These are phyloP conservation scores for Drosophila trichaetosa DNA, from an alignment of 2,888 invertebrate genomes.

Conservation along the genomic window DNA sequence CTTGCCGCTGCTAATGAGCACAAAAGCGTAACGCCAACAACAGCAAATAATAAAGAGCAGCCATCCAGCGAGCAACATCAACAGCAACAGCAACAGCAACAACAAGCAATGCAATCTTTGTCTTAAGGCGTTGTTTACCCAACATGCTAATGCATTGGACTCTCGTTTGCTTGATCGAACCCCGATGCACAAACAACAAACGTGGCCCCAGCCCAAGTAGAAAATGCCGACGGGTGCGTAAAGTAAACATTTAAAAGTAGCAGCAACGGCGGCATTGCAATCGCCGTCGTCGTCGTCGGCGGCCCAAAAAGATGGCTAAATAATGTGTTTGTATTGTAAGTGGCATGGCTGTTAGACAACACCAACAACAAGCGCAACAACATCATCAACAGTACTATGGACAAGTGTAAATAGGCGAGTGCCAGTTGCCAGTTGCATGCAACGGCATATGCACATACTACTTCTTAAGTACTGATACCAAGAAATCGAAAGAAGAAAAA, in stretches of 20 bases:
- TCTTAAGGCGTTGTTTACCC: constrained; percentile 77
- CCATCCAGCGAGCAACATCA: constrained; percentile 20
- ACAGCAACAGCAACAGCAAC: neutral
- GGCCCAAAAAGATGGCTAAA: constrained; percentile 80
- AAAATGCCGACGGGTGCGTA: constrained; percentile 83
- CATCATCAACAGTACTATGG: constrained; percentile 32
- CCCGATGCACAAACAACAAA: constrained; percentile 58
- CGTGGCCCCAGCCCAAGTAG: constrained; percentile 30
- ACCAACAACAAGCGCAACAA: constrained; percentile 16
- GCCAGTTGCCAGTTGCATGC: constrained; percentile 31
- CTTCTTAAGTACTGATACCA: constrained; percentile 23
- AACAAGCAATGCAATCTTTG: constrained; percentile 53
- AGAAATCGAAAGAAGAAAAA: constrained; percentile 22
- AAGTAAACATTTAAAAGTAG: constrained; percentile 76
- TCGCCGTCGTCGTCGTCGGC: constrained; percentile 41
- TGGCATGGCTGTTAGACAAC: constrained; percentile 67
- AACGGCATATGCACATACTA: constrained; percentile 25
- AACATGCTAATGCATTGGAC: constrained; percentile 74
- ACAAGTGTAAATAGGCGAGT: constrained; percentile 69
- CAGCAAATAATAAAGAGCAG: constrained; percentile 52
- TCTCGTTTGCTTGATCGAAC: constrained; percentile 58
- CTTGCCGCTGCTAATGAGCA: constrained; percentile 76
- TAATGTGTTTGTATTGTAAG: constrained; percentile 80
- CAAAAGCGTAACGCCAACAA: constrained; percentile 77
- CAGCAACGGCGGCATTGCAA: constrained; percentile 27